Base-by-base conservation (phyloP, 2,888 invertebrate genomes). In the Andrena hattorfiana region DNA sequence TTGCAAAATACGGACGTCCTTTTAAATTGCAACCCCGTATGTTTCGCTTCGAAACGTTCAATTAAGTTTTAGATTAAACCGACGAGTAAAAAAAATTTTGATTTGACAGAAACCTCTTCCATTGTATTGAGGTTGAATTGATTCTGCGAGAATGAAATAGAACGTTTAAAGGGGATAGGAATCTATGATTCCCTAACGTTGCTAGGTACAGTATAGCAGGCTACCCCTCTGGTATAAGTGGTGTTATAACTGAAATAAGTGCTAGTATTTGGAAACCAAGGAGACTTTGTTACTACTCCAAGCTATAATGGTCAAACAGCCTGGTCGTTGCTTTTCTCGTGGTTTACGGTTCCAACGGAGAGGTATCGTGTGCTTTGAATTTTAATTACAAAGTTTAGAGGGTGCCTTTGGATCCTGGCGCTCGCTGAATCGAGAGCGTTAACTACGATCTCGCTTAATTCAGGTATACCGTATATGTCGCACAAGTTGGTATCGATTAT, bases 311-410 rank as follows among this genome's bases (percentile, higher is more conserved):
- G 83, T 74, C 71, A 77, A 76, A 60, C 70, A 73, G 72, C 4
- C 77, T 77, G 83, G 70, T 80, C 81, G 70, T 75, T 72, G 76
- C 78, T 85, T 86, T 79, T 51, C 70, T 77, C 78, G 62, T 79
- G 81, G 85, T 89, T 90, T 85, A 88, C 81, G 85, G 56, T 67
- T 68, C 67, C 23, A 23, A 35, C 60, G 59, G 67, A 66, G 69
- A 73, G 74, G 74, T 83, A 80, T 80, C 81, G 67, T 76, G 79
- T 72, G 79, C 83, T 83, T 83, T 87, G 88, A 89, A 90, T 91
- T 91, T 91, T 91, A 91, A 91, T 91, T 88, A 88, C 70, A 51
- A 81, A 89, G 86, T 89, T 91, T 64, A 60, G 59, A 35, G 56
- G 26, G 8, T 73, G 66, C 63, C 77, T 56, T 78, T 54, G 64